phyloP scores from a whole-genome alignment of 1,140 invertebrate species.

The Cyclargus thomasi region DNA sequence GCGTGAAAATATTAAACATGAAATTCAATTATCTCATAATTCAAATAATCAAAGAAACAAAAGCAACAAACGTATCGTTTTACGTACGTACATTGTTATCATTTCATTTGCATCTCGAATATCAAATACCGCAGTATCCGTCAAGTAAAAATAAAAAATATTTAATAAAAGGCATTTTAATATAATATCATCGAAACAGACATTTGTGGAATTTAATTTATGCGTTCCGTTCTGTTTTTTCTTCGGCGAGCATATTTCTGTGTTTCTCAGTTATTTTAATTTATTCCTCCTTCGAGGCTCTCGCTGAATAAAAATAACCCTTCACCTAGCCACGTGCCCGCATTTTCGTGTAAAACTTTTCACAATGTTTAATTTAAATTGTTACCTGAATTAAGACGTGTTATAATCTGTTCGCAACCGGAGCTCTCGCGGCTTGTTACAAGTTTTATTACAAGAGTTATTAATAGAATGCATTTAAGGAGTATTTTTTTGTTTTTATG shows the following conservation, averaged over 20 bases:
- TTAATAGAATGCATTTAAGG: too few species aligned
- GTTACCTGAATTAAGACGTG: slow-evolving; percentile 32
- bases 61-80: neutral
- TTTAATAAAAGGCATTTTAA: slow-evolving; percentile 31
- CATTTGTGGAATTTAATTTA: slow-evolving; percentile 57
- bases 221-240: slow-evolving; percentile 37
- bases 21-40: neutral
- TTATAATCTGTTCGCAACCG: slow-evolving; percentile 44
- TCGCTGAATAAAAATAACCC: slow-evolving; percentile 48
- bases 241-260: slow-evolving; percentile 21
- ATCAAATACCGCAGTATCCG: slow-evolving; percentile 8
- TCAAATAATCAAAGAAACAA: neutral
- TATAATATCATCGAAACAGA: slow-evolving; percentile 37
- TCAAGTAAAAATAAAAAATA: slow-evolving; percentile 20
- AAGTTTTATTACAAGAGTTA: too few species aligned
- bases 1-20: neutral
- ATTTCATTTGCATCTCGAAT: slow-evolving; percentile 3
- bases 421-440: too few species aligned
- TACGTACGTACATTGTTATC: neutral
- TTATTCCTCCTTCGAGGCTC: slow-evolving; percentile 36
- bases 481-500: too few species aligned
- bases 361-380: neutral
- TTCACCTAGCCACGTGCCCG: slow-evolving; percentile 40
- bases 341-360: neutral
- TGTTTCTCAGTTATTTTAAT: slow-evolving; percentile 38